Base-by-base conservation (phyloP, 1,140 invertebrate genomes). In the Charaxes varanes region DNA sequence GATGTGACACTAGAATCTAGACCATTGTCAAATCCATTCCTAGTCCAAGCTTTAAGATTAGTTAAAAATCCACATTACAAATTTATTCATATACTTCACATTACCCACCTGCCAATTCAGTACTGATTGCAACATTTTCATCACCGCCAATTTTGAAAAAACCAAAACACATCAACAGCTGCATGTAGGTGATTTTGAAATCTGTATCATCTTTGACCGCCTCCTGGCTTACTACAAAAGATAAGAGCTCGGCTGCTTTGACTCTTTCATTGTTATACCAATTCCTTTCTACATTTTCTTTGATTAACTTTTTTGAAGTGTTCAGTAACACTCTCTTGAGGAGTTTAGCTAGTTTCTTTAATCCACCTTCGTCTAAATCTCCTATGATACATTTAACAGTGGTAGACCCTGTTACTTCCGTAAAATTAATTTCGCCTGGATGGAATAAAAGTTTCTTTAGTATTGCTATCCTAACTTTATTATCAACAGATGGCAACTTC, bases 381-480 rank as follows among this genome's bases (percentile, higher is more conserved):
- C 74, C 68, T n/a, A 86, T 88, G 19, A 91, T 84, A 13, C 86
- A 77, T 62, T 89, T 89, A 2, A 91, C 64, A 24, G 91, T 45
- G 51, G 87, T 89, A 6, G 85, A 87, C 13, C 87, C 87, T 15
- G 90, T 91, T 15, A 88, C 88, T 68, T 91, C 91, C 58, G 91
- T 88, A 47, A 92, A 90, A 73, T 90, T 88, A 42, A 92, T 86
- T 57, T 88, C 88, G 1, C 91, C 90, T 3, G 90, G 89, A 65
- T 86, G 78, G 17, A 90, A 79, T 14, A 92, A 68, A 2, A 93
- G 61, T 59, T 88, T 90, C 35, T 89, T 87, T 19, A 92, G 62
- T 2, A 88, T 70, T 24, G 69, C 64, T 16, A 90, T 69, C 60
- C 87, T 86, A 14, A 81, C 74, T 58, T 85, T 84, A n/a, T 71